Conservation (phyloP, 2,797 vertebrate species). For the Cossypha polioptera region DNA sequence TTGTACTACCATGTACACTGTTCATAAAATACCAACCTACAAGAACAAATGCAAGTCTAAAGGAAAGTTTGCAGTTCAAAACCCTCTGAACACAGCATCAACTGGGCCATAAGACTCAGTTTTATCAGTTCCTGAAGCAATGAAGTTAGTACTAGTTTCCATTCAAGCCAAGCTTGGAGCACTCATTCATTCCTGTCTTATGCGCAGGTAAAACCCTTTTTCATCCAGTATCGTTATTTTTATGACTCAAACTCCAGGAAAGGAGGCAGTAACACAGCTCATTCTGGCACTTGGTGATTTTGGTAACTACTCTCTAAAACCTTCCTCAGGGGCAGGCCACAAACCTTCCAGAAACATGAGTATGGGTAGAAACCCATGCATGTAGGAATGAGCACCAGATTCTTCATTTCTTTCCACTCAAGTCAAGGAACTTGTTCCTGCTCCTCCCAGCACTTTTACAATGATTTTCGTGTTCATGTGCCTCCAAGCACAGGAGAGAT, state of each 20-base stretch:
- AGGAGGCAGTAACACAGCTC: neutral
- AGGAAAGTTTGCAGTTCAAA: neutral
- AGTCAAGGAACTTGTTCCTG: neutral
- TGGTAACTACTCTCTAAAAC: neutral
- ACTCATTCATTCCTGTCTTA: neutral
- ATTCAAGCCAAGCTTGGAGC: neutral
- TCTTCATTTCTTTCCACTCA: neutral
- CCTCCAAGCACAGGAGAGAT: neutral
- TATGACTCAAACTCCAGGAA: neutral
- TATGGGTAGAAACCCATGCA: rapidly evolving
- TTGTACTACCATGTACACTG: neutral
- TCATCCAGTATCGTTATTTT: neutral
- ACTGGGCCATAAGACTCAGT: neutral
- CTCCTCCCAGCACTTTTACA: neutral
- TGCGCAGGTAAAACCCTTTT: neutral
- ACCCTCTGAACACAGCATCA: neutral
- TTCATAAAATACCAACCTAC: neutral
- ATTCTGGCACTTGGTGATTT: neutral
- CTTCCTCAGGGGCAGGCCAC: neutral
- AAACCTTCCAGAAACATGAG: neutral
- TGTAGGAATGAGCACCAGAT: neutral
- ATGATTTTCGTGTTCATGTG: neutral
- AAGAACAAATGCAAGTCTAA: neutral
- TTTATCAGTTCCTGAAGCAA: neutral
- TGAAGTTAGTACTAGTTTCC: neutral